These are phyloP conservation scores for Agrypnia vestita DNA, from an alignment of 1,140 invertebrate species.

Conservation along the genomic window DNA sequence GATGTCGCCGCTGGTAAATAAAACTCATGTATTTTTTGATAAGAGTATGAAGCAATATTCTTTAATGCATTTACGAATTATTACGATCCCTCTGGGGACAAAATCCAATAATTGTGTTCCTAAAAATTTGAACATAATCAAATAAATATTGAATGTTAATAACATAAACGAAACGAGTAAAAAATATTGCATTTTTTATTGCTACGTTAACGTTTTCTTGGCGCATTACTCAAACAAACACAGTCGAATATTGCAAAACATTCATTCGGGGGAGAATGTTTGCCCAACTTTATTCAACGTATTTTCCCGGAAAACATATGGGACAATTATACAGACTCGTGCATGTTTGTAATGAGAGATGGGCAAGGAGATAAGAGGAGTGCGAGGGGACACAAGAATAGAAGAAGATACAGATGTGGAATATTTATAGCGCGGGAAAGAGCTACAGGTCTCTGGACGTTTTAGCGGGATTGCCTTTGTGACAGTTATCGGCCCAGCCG, in stretches of 20 bases:
- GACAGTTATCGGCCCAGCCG: slow-evolving; percentile 26
- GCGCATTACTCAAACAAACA: slow-evolving; percentile 23
- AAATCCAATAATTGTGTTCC: too few species aligned
- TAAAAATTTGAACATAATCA: too few species aligned
- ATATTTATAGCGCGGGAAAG: slow-evolving; percentile 34
- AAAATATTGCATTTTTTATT: not conserved
- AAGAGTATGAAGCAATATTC: too few species aligned
- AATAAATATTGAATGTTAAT: too few species aligned
- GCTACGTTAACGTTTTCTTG: slow-evolving; percentile 3
- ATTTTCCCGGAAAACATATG: slow-evolving; percentile 29
- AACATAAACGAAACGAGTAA: too few species aligned
- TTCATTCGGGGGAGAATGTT: slow-evolving; percentile 12
- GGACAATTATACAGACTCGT: slow-evolving; percentile 35
- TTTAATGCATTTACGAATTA: too few species aligned
- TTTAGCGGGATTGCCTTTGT: slow-evolving; percentile 41
- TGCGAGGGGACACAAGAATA: not conserved
- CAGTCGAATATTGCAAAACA: slow-evolving; percentile 25
- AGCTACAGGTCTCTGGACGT: slow-evolving; percentile 39
- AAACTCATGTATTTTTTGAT: too few species aligned
- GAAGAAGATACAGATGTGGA: slow-evolving; percentile 9
- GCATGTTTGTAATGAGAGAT: slow-evolving; percentile 42
- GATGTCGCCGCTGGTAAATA: too few species aligned
- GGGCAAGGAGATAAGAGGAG: not conserved
- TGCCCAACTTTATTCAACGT: slow-evolving; percentile 31
- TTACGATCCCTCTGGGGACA: too few species aligned